Base-by-base conservation (phyloP, 2,797 vertebrate species). In the Peromyscus melanophrys region DNA sequence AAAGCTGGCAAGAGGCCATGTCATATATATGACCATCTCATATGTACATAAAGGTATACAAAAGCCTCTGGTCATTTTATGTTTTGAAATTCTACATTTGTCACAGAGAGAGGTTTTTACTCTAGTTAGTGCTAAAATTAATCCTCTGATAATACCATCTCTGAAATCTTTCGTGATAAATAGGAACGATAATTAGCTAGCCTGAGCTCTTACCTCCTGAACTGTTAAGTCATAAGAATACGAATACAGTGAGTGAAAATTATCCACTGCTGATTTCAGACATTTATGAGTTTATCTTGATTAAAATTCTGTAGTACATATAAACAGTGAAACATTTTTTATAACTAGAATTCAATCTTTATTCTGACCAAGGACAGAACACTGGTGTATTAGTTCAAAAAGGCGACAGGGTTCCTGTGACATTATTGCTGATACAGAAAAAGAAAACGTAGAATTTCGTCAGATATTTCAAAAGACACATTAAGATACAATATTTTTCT, bases 231-330 rank as follows among this genome's bases (percentile, higher is more conserved):
- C 87, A 69, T 34, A 57, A 93, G 95, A 96, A 95, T 49, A 93
- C 75, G 61, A 69, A 97, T 92, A 78, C 87, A 63, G 82, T 34
- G 89, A 84, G 59, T 5, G 23, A 96, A 97, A 98, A 98, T 98
- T 95, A 97, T n/a, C 89, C 93, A 71, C 29, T 0, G 0, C 90
- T 96, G 85, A 85, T 96, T 98, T 97, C 93, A 97, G 97, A 98
- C 97, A 46, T 65, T 82, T 95, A 94, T 94, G 98, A 96, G 31
- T 81, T 59, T 84, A 95, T 97, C 93, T 94, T 95, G 96, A 95
- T 97, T 98, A 97, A 98, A 97, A 98, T 92, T 86, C 93, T 82
- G 13, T 55, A 55, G 34, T 10, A 87, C 67, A 92, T 96, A 93
- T 43, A 71, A 96, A 97, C 23, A 85, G 13, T 46, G 3, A 34